These are phyloP conservation scores for Hiodon tergisus DNA, from an alignment of 2,113 vertebrate species.

Conservation along the genomic window DNA sequence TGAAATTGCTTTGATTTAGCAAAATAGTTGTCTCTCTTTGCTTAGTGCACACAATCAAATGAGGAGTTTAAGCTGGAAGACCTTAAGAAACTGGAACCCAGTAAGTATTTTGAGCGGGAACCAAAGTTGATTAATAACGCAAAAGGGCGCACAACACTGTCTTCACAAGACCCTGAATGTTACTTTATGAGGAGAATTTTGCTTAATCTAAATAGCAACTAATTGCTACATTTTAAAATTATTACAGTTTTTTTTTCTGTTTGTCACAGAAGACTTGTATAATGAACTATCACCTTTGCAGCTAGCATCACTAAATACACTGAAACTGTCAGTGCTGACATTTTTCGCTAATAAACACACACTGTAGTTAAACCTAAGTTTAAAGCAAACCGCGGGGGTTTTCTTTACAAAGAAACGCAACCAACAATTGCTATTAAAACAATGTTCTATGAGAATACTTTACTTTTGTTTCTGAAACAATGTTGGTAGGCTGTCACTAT, in stretches of 20 bases:
- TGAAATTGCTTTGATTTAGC: background rate
- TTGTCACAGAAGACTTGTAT: background rate
- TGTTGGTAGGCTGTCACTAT: background rate
- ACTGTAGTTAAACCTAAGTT: background rate
- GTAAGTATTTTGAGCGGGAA: constrained; percentile 51
- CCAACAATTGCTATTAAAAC: too few species aligned
- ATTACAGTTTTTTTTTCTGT: background rate
- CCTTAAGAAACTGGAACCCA: constrained; percentile 91
- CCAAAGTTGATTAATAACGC: background rate
- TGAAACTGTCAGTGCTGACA: background rate
- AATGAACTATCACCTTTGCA: background rate
- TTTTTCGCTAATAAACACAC: background rate
- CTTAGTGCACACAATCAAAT: constrained; percentile 80
- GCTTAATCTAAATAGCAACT: constrained; percentile 15
- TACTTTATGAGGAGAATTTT: background rate
- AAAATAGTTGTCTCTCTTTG: constrained; percentile 1
- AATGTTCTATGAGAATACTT: too few species aligned
- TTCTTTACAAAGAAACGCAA: too few species aligned
- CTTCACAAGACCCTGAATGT: background rate
- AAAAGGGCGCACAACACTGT: background rate
- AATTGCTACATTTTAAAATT: constrained; percentile 24
- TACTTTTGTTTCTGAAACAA: background rate
- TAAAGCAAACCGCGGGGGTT: background rate
- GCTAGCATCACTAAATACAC: background rate
- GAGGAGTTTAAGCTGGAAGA: constrained; percentile 95